Base-by-base conservation (phyloP, 2,113 vertebrate genomes). In the Peucedramus taeniatus region DNA sequence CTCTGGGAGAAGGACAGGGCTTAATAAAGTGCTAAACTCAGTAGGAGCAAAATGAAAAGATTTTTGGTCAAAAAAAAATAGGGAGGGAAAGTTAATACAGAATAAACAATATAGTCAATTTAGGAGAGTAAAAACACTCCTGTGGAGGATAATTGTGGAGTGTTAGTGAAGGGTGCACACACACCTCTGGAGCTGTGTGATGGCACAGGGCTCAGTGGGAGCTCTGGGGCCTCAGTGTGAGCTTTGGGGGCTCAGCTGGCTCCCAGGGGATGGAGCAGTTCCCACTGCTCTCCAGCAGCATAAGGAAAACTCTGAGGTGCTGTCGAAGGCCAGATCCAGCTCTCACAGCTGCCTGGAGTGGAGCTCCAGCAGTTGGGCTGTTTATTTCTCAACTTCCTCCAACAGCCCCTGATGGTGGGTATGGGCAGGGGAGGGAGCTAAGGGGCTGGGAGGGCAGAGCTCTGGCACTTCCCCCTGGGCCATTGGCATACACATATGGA, bases 1-100 rank as follows among this genome's bases (percentile, higher is more conserved):
- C 54, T 79, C 45, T 70, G 37, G 54, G 61, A 68, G 49, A 60
- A 88, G 40, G 45, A 23, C 33, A 47, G 54, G 59, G 40, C 66
- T 91, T 87, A 87, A 87, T 90, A 27, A 4, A 76, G 33, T 21
- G 66, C 53, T 79, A 57, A 89, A 85, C 21, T 35, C 66, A 53
- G 81, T 30, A 89, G 87, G 75, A 93, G 11, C 31, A 53, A 68
- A 49, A 85, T 89, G n/a, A 72, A 83, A 79, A 80, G 57, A 47
- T 59, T 89, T 95, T 68, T 26, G 11, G 45, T 76, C n/a, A 80
- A 65, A 87, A 79, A 87, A 71, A 83, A 56, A 31, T 56, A 82
- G 12, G 23, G 61, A 94, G 61, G 44, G n/a, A 57, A 89, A 84
- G 61, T 79, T 68, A 87, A 11, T 57, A 27, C 23, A 82, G 61